Base-by-base conservation (phyloP, 2,888 invertebrate genomes). In the Troides aeacus region DNA sequence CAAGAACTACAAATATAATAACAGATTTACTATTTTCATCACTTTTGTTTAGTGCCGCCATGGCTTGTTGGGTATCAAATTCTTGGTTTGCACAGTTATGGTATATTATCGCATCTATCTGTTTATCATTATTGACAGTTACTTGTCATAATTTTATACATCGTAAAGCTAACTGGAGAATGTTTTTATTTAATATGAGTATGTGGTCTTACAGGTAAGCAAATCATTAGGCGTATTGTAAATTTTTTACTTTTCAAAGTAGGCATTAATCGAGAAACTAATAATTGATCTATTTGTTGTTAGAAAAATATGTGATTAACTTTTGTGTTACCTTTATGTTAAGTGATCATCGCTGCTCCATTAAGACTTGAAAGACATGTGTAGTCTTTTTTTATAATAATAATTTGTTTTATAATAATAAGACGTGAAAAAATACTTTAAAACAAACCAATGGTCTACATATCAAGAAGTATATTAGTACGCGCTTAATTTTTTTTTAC, bases 111-210 rank as follows among this genome's bases (percentile, higher is more conserved):
- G 93, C 94, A 24, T 96, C 94, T 0, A 68, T 94, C 3, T 85
- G 94, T 2, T 81, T 96, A 2, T 89, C 93, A 0, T 93, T 95
- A 91, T 88, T 94, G 0, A 87, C 93, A 0, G 93, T 95, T 17
- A 92, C 93, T 2, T 94, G 95, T 0, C 97, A 97, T 81, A 97
- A 97, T 82, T 97, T 95, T 79, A 94, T 96, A 76, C 97, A 97
- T 80, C 94, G 94, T 77, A 94, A 92, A 71, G 95, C 96, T 71
- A 96, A 95, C 81, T 96, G 95, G 93, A 94, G 96, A 69, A 96
- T 96, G 95, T 96, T 95, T 79, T 94, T 96, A 71, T 96, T 96
- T 78, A 96, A 97, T 78, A 86, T 97, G 72, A 93, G 94, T 23
- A 81, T 95, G 75, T 90, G 96, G 93, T 94, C 95, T 2, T 94